Percentiles rank a stretch among this genome's conserved stretches.
These are phyloP conservation scores for Macrobrachium rosenbergii DNA, from an alignment of 1,140 invertebrate genomes.

Conservation along the genomic window DNA sequence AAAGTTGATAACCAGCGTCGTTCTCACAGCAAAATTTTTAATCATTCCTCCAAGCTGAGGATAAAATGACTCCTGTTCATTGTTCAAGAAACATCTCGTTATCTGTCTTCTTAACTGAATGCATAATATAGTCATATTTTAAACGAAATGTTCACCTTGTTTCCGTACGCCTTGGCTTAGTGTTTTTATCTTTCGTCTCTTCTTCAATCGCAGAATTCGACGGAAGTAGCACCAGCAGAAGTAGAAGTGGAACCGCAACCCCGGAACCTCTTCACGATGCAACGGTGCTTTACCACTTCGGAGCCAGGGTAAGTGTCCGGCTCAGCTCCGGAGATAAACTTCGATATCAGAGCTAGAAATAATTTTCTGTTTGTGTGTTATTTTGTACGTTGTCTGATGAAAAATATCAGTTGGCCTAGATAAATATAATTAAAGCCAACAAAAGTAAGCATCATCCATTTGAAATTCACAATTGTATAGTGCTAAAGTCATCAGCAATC, in stretches of 20 bases:
- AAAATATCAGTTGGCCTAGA: too few species aligned
- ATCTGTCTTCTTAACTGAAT: too few species aligned
- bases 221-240: neutral
- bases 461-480: too few species aligned
- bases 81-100: too few species aligned
- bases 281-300: constrained; percentile 31
- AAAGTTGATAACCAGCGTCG: too few species aligned
- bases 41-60: too few species aligned
- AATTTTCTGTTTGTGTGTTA: neutral
- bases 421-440: too few species aligned
- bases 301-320: constrained; percentile 27
- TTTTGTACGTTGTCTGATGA: neutral
- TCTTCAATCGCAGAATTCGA: constrained; percentile 20
- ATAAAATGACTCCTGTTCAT: too few species aligned
- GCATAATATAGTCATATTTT: too few species aligned
- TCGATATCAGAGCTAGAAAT: neutral
- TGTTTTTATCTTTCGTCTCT: neutral
- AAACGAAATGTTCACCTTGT: neutral
- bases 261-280: constrained; percentile 36
- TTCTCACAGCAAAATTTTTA: too few species aligned
- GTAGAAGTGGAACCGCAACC: neutral
- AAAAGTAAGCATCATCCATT: too few species aligned
- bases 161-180: neutral
- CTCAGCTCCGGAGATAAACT: neutral
- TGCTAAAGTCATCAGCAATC: too few species aligned